Evolutionary conservation across 2,797 vertebrate genomes (phyloP).

Genomic region (Catharus ustulatus): DNA sequence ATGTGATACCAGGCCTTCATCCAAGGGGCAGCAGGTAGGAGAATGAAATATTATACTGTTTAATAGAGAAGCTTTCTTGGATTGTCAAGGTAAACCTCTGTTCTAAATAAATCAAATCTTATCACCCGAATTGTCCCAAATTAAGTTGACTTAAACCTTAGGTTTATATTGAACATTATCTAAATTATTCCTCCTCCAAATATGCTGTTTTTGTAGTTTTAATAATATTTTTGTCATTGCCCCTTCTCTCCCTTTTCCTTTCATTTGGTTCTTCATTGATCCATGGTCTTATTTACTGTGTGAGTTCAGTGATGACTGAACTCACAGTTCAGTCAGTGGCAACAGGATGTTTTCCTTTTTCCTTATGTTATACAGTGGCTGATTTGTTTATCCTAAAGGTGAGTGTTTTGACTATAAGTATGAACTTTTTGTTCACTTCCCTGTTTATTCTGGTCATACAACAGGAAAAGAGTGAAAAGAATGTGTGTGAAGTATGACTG

Average conservation of each 20-base stretch:
- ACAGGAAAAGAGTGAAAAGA: background rate
- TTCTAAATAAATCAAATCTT: background rate
- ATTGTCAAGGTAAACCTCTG: background rate
- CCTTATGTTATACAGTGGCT: background rate
- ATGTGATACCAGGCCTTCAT: background rate
- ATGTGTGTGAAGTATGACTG: background rate
- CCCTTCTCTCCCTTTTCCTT: background rate
- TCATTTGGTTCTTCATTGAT: background rate
- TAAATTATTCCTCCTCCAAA: background rate
- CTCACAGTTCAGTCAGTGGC: background rate
- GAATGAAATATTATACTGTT: background rate
- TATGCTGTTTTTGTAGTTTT: background rate
- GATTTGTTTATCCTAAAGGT: background rate
- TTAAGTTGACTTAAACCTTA: background rate
- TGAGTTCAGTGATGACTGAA: background rate
- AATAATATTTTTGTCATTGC: background rate
- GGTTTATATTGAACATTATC: background rate
- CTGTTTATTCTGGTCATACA: slow-evolving; percentile 9
- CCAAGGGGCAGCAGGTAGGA: background rate
- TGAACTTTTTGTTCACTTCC: slow-evolving; percentile 23
- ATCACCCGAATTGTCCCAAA: background rate
- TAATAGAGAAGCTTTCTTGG: background rate
- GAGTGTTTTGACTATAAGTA: background rate
- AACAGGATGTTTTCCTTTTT: slow-evolving; percentile 32
- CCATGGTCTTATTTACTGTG: background rate